Conservation (phyloP, 1,140 invertebrate species). For the Lethrus apterus region DNA sequence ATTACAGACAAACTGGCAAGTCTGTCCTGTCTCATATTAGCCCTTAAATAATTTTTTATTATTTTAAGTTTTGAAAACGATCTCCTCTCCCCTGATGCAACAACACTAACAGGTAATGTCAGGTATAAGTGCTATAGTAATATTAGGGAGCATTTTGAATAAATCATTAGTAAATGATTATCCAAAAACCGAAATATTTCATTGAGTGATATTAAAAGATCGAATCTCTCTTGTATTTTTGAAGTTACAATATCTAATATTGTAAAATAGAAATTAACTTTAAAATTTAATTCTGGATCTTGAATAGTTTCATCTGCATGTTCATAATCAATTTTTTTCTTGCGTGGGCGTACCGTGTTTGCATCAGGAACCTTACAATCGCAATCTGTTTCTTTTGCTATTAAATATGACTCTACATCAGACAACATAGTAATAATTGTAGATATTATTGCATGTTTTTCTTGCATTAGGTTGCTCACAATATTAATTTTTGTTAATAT, state of each 20-base stretch:
- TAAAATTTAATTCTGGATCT: constrained; percentile 7
- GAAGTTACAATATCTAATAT: background rate
- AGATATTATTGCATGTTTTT: background rate
- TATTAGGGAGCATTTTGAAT: background rate
- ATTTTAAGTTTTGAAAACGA: constrained; percentile 4
- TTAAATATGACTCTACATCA: background rate
- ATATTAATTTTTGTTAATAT: constrained; percentile 18
- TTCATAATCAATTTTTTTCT: too few relatives aligned
- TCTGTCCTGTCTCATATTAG: background rate
- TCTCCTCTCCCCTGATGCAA: background rate
- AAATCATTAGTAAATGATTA: constrained; percentile 4
- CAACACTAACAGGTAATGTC: background rate
- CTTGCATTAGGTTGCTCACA: constrained; percentile 15
- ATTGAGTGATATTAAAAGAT: background rate
- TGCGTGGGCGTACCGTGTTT: too few relatives aligned
- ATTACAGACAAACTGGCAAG: background rate
- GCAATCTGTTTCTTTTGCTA: constrained; percentile 15
- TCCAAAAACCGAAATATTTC: too few relatives aligned
- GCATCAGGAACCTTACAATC: constrained; percentile 10
- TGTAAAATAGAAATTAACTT: constrained; percentile 6
- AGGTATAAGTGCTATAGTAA: background rate
- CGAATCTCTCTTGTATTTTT: background rate
- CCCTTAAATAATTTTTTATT: constrained; percentile 1
- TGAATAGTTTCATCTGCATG: background rate
- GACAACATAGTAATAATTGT: background rate